Evolutionary conservation across 92 coral and sea anemone genomes (phyloP).

Genomic region (Paragorgia papillata): DNA sequence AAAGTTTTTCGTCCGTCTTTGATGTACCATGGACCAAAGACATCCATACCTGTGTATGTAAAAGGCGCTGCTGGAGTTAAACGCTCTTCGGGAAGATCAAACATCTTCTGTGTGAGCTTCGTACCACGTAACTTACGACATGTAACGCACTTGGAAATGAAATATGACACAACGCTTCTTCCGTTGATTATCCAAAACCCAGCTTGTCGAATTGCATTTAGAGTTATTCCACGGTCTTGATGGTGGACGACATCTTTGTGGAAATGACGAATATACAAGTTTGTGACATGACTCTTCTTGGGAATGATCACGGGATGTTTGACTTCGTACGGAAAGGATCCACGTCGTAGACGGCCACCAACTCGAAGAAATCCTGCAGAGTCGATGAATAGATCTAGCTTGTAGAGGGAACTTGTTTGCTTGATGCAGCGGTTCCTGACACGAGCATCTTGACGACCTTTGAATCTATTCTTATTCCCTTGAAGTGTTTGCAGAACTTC

Average conservation of each 20-base stretch:
- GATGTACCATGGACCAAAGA: slow-evolving; percentile 24
- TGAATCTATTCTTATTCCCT: too few species aligned
- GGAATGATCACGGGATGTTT: slow-evolving; percentile 25
- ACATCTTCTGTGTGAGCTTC: neutral
- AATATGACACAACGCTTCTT: too few species aligned
- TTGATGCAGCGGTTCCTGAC: neutral
- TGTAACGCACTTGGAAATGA: too few species aligned
- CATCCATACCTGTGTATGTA: slow-evolving; percentile 23
- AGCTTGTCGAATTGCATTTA: slow-evolving; percentile 8
- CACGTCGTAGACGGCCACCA: slow-evolving; percentile 27
- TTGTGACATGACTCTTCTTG: slow-evolving; percentile 13
- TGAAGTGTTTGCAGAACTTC: too few species aligned
- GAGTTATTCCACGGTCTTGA: slow-evolving; percentile 29
- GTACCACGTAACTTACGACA: slow-evolving; percentile 5
- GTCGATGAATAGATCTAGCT: slow-evolving; percentile 13
- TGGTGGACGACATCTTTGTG: neutral
- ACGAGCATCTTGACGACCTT: too few species aligned
- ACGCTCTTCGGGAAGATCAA: slow-evolving; percentile 30
- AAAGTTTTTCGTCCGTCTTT: slow-evolving; percentile 54
- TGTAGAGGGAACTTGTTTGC: slow-evolving; percentile 11
- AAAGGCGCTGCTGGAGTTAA: slow-evolving; percentile 20
- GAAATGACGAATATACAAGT: neutral
- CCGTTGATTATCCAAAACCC: slow-evolving; percentile 20
- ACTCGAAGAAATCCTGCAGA: slow-evolving; percentile 20
- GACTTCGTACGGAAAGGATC: neutral